Conservation (phyloP, 2,797 vertebrate genomes). For the Hoplostethus mediterraneus region DNA sequence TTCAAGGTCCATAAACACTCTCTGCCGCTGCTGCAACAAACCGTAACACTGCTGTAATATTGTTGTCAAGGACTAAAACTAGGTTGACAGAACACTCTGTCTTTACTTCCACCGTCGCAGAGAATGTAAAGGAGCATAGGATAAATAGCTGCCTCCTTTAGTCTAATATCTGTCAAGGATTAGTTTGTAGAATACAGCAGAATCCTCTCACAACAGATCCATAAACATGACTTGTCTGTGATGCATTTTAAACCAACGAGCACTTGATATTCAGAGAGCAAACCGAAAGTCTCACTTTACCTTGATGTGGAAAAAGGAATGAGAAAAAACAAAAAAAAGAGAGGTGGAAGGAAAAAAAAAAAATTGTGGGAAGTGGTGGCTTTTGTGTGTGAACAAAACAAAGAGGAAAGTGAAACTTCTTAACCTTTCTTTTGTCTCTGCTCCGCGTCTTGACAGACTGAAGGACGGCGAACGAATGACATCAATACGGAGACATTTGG, state of each 20-base stretch:
- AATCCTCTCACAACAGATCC: conserved; percentile 51
- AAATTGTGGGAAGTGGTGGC: conserved; percentile 60
- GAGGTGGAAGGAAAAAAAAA: conserved; percentile 48
- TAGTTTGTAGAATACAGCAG: conserved; percentile 50
- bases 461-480: conserved; percentile 82
- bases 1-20: conserved; percentile 83
- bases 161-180: conserved; percentile 52
- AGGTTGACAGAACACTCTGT: conserved; percentile 65
- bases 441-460: conserved; percentile 63
- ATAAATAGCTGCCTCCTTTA: conserved; percentile 38
- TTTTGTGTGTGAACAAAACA: conserved; percentile 75
- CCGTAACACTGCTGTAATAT: conserved; percentile 77
- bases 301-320: conserved; percentile 74
- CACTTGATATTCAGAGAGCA: conserved; percentile 77
- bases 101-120: conserved; percentile 65
- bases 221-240: conserved; percentile 56
- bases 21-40: conserved; percentile 77
- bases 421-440: conserved; percentile 74
- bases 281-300: conserved; percentile 68
- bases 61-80: conserved; percentile 73
- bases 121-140: conserved; percentile 35
- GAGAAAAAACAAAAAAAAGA: conserved; percentile 67
- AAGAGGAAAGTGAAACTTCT: conserved; percentile 79
- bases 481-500: conserved; percentile 80
- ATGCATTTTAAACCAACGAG: conserved; percentile 59